Evolutionary conservation across 2,888 invertebrate species (phyloP).

Genomic region (Nephrotoma appendiculata): DNA sequence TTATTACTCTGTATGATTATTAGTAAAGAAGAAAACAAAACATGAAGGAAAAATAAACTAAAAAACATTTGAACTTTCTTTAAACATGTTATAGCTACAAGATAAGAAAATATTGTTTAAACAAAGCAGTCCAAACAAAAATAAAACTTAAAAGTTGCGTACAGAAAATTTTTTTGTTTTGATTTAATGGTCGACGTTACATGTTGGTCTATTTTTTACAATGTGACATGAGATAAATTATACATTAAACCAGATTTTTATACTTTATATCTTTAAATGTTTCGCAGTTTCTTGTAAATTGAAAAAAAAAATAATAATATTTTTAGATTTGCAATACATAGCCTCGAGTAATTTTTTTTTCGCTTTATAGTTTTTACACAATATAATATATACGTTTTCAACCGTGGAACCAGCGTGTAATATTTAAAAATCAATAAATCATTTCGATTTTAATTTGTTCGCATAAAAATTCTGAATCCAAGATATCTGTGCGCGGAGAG

Average conservation of each 20-base stretch:
- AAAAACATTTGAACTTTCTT: neutral
- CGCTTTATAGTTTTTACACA: neutral
- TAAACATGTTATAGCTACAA: neutral
- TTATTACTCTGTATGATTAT: neutral
- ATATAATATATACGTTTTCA: neutral
- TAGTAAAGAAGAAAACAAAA: neutral
- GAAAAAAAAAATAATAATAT: neutral
- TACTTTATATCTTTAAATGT: neutral
- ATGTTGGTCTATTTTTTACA: neutral
- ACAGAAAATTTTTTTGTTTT: neutral
- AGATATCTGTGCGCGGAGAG: neutral
- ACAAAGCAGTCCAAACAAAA: neutral
- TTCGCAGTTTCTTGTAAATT: neutral
- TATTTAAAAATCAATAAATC: neutral
- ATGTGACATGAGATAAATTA: neutral
- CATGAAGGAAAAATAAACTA: neutral
- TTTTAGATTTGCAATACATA: neutral
- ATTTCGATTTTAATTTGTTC: neutral
- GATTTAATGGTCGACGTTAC: neutral
- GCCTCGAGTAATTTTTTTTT: neutral
- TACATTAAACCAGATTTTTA: neutral
- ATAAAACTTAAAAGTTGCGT: neutral
- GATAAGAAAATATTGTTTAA: neutral
- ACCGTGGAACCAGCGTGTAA: neutral
- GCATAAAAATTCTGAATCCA: neutral